A percentile compares a stretch with the other conserved stretches of the same genome.
These are phyloP conservation scores for Brotula barbata DNA, from an alignment of 2,797 vertebrate genomes.

Conservation along the genomic window DNA sequence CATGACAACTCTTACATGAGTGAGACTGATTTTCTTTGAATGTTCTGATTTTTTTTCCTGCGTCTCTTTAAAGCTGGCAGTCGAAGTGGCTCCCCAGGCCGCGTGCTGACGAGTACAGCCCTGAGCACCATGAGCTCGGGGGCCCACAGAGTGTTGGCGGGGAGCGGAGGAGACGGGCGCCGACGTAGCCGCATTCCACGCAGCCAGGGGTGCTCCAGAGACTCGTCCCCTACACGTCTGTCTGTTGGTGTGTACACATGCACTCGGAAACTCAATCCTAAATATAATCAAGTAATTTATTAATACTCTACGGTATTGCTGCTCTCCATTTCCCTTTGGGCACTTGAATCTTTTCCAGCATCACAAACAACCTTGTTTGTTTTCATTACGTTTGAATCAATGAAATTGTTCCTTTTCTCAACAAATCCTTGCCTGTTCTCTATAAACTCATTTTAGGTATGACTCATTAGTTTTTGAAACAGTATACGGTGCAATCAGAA, in stretches of 20 bases:
- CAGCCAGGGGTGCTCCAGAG: slow-evolving; percentile 96
- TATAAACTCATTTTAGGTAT: no score
- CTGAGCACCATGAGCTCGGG: slow-evolving; percentile 91
- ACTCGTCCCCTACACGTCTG: slow-evolving; percentile 93
- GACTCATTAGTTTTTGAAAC: no score
- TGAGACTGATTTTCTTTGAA: background rate
- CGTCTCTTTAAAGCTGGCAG: slow-evolving; percentile 86
- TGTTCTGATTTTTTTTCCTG: slow-evolving; percentile 1
- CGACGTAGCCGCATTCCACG: slow-evolving; percentile 95
- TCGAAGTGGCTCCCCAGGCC: slow-evolving; percentile 94
- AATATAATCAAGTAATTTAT: background rate
- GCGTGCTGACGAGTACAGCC: slow-evolving; percentile 90
- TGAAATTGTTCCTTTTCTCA: background rate
- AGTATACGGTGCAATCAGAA: background rate
- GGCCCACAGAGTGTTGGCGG: slow-evolving; percentile 87
- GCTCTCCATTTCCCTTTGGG: background rate
- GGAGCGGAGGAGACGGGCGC: slow-evolving; percentile 77
- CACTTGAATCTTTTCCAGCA: background rate
- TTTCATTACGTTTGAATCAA: background rate
- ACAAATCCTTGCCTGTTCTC: no score
- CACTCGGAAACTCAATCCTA: background rate
- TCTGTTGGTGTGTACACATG: slow-evolving; percentile 87
- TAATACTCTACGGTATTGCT: background rate
- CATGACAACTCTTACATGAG: background rate
- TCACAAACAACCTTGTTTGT: background rate